A percentile compares a stretch with the other conserved stretches of the same genome.
Evolutionary conservation across 1,140 invertebrate species (phyloP).

Genomic region (Aethina tumida): DNA sequence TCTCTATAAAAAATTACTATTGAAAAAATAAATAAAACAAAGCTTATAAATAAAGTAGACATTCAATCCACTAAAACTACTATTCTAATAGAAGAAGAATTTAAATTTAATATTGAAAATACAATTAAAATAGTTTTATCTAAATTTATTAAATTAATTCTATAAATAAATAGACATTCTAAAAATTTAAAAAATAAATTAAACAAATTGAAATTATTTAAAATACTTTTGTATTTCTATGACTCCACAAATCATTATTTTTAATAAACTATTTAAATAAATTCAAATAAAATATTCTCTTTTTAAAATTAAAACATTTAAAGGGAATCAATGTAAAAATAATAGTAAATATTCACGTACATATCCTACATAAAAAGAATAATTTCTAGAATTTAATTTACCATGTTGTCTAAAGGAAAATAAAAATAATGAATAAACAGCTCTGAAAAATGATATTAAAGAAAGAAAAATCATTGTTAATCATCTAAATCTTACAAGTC

Average conservation of each 20-base stretch:
- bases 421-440: slow-evolving; percentile 40
- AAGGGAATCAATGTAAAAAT: slow-evolving; percentile 47
- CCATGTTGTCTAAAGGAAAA: slow-evolving; percentile 49
- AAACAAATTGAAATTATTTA: slow-evolving; percentile 43
- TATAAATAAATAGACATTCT: slow-evolving; percentile 34
- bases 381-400: slow-evolving; percentile 34
- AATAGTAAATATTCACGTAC: slow-evolving; percentile 47
- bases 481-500: slow-evolving; percentile 39
- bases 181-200: slow-evolving; percentile 45
- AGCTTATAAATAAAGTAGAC: slow-evolving; percentile 45
- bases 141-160: slow-evolving; percentile 39
- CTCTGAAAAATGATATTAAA: slow-evolving; percentile 40
- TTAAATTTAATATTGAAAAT: slow-evolving; percentile 41
- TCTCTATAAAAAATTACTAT: slow-evolving; percentile 50
- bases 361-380: slow-evolving; percentile 34
- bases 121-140: slow-evolving; percentile 37
- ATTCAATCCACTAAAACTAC: slow-evolving; percentile 49
- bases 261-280: slow-evolving; percentile 49
- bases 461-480: slow-evolving; percentile 40
- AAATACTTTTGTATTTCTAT: slow-evolving; percentile 40
- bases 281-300: slow-evolving; percentile 40
- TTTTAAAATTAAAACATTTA: slow-evolving; percentile 49
- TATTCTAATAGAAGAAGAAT: slow-evolving; percentile 38
- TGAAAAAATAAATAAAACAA: slow-evolving; percentile 51
- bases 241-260: slow-evolving; percentile 52